These are phyloP conservation scores for Agriopis marginaria DNA, from an alignment of 2,888 invertebrate genomes.

Conservation along the genomic window DNA sequence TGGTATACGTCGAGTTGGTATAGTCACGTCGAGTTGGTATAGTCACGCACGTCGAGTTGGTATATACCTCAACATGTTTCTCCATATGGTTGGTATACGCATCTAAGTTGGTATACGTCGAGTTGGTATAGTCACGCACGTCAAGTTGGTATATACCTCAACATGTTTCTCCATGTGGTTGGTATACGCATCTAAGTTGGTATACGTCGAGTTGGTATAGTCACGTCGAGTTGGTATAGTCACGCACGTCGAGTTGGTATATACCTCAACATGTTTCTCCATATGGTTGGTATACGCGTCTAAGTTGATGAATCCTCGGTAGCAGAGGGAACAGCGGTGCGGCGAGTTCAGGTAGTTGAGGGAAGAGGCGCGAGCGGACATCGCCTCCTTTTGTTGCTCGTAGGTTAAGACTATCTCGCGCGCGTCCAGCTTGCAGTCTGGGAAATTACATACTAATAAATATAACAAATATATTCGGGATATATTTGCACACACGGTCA, in stretches of 20 bases:
- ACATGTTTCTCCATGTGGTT: no score
- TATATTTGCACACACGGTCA: no score
- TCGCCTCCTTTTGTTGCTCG: conserved; percentile 64
- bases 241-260: background rate
- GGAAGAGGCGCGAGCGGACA: conserved; percentile 46
- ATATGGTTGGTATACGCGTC: conserved; percentile 67
- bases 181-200: no score
- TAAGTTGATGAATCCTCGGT: conserved; percentile 67
- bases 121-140: background rate
- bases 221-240: background rate
- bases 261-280: conserved; percentile 60
- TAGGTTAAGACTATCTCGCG: conserved; percentile 58
- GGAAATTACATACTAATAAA: background rate
- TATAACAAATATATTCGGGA: no score
- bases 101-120: no score
- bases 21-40: no score
- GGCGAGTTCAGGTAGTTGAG: conserved; percentile 70
- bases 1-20: no score
- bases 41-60: no score
- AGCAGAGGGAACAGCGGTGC: conserved; percentile 68
- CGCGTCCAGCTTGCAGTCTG: conserved; percentile 57
- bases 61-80: no score
- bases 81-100: no score
- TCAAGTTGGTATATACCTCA: no score
- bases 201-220: no score